phyloP scores from a whole-genome alignment of 2,888 invertebrate species.

The Lagria hirta region DNA sequence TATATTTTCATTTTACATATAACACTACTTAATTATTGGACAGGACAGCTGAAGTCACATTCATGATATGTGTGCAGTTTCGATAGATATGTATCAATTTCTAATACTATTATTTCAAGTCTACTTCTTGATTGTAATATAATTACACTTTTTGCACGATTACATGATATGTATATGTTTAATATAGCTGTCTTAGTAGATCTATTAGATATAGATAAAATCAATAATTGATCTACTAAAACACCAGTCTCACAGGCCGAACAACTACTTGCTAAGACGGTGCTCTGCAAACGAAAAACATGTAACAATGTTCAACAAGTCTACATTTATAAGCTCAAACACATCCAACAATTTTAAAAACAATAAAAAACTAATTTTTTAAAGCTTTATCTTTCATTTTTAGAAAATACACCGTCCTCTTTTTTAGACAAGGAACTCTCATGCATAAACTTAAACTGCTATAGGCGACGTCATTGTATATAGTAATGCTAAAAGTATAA shows the following conservation, averaged over 20 bases:
- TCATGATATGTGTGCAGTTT: slow-evolving; percentile 50
- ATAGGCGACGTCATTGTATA: slow-evolving; percentile 19
- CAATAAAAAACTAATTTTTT: slow-evolving; percentile 8
- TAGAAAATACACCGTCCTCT: slow-evolving; percentile 16
- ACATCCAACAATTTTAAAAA: slow-evolving; percentile 9
- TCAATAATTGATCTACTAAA: too few relatives aligned
- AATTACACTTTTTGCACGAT: slow-evolving; percentile 20
- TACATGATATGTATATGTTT: slow-evolving; percentile 12
- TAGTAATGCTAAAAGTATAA: too few relatives aligned
- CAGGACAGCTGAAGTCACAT: slow-evolving; percentile 53
- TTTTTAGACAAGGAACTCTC: slow-evolving; percentile 14
- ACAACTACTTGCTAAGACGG: slow-evolving; percentile 49
- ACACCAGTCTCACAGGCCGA: slow-evolving; percentile 41
- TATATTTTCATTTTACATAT: slow-evolving; percentile 36
- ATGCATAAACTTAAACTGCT: slow-evolving; percentile 3
- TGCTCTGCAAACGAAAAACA: slow-evolving; percentile 31
- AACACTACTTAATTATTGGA: slow-evolving; percentile 50
- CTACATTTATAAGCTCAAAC: slow-evolving; percentile 23
- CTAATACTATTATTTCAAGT: slow-evolving; percentile 13
- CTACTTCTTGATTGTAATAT: slow-evolving; percentile 16
- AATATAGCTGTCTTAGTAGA: too few relatives aligned
- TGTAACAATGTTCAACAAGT: slow-evolving; percentile 20
- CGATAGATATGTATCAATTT: slow-evolving; percentile 32
- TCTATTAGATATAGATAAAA: too few relatives aligned
- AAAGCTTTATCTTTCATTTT: slow-evolving; percentile 7